Conservation (phyloP, 2,113 vertebrate genomes). For the Indicator maculatus region DNA sequence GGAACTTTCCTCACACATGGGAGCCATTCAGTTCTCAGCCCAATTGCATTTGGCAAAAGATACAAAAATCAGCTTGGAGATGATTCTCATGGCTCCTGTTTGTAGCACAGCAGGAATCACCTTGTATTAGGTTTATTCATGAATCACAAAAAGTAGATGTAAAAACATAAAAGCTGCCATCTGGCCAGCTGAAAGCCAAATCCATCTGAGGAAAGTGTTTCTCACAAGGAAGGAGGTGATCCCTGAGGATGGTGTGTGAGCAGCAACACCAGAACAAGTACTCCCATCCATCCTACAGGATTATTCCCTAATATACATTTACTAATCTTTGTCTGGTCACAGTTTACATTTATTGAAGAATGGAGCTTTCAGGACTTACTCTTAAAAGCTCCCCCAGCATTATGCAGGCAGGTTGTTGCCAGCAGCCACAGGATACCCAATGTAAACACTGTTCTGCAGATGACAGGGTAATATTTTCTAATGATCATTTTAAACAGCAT, state of each 20-base stretch:
- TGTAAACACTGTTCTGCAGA: not conserved
- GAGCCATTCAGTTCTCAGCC: not conserved
- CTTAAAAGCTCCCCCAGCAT: not conserved
- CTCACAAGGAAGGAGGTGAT: not conserved
- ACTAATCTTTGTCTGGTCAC: not conserved
- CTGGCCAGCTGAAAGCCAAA: not conserved
- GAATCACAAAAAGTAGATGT: not conserved
- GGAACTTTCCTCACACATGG: not conserved
- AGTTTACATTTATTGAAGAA: not conserved
- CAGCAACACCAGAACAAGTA: not conserved
- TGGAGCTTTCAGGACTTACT: not conserved
- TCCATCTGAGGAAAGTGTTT: not conserved
- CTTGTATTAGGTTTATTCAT: not conserved
- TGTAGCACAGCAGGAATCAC: not conserved
- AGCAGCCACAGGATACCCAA: not conserved
- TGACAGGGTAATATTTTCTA: not conserved
- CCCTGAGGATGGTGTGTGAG: not conserved
- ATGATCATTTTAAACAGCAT: not conserved
- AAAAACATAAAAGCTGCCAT: not conserved
- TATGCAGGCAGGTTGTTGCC: not conserved
- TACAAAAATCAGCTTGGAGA: not conserved
- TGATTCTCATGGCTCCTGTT: not conserved
- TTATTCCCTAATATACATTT: not conserved
- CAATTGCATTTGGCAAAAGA: not conserved
- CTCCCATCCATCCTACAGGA: not conserved